Evolutionary conservation across 2,113 vertebrate genomes (phyloP).

Genomic region (Tonatia bakeri): DNA sequence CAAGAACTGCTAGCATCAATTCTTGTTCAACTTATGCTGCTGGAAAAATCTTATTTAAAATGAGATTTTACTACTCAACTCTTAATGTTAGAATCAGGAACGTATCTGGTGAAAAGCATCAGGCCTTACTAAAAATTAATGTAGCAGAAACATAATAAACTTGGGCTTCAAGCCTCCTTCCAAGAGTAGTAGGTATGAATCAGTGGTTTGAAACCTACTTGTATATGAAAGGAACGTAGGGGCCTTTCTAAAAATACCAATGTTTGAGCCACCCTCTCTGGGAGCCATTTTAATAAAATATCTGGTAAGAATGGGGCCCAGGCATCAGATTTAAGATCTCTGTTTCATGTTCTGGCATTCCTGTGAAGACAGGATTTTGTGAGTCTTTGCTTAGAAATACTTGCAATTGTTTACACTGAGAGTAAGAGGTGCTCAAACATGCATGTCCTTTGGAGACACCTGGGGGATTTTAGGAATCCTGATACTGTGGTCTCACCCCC

Average conservation of each 20-base stretch:
- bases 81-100: conserved; percentile 43
- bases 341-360: not conserved
- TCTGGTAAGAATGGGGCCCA: not conserved
- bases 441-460: not conserved
- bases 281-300: not conserved
- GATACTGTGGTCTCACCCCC: not conserved
- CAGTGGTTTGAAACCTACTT: not conserved
- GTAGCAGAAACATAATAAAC: not conserved
- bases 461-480: not conserved
- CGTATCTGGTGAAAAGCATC: conserved; percentile 16
- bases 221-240: not conserved
- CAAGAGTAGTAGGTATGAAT: not conserved
- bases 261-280: not conserved
- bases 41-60: conserved; percentile 49
- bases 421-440: not conserved
- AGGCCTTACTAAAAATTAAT: not conserved
- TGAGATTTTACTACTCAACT: conserved; percentile 1
- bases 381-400: not conserved
- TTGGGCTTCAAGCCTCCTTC: not conserved
- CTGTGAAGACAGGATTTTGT: not conserved
- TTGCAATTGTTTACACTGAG: not conserved
- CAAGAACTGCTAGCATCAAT: not conserved
- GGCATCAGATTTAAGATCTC: not conserved
- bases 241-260: not conserved
- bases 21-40: not conserved